Base-by-base conservation (phyloP, 2,113 vertebrate species). In the Zosterops pallidus region DNA sequence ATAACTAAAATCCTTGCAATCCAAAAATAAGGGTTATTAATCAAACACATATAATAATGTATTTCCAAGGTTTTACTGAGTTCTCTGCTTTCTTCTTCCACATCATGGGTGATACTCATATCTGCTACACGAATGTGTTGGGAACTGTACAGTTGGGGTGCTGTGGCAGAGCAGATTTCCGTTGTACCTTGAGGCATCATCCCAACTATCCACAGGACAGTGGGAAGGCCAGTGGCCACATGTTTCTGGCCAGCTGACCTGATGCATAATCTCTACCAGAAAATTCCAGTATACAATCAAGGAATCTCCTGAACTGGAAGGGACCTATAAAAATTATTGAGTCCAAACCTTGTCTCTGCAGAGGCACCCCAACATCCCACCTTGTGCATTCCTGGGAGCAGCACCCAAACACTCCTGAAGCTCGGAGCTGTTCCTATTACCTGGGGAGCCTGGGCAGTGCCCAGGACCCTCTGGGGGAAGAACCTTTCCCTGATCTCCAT, bases 201-300 rank as follows among this genome's bases (percentile, higher is more conserved):
- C 22, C 23, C 15, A 55, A 2, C 8, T 42, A 3, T 18, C 2
- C 14, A 15, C 1, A 5, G 19, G 4, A 21, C 42, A 70, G 26
- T 41, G 44, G 16, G 37, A 33, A 29, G 41, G 16, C 29, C 19
- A 28, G 5, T 57, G 41, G 15, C 13, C 42, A 15, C 12, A 5
- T 1, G 1, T 37, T 67, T 46, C n/a, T 72, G 44, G 5, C 17
- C n/a, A 33, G 12, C 0, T 72, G 55, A n/a, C 5, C 5, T 19
- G 22, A 80, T 46, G 15, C 3, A 26, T 39, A 28, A 69, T 16
- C 3, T 68, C n/a, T 12, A 35, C 21, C 21, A 62, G 12, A 2
- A 65, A 49, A 56, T 41, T 62, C 6, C 67, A 16, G 19, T 29
- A 2, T 5, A 6, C 22, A 72, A 22, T 23, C 31, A 20, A 23